Evolutionary conservation across 2,113 vertebrate genomes (phyloP).

Genomic region (Aix galericulata): DNA sequence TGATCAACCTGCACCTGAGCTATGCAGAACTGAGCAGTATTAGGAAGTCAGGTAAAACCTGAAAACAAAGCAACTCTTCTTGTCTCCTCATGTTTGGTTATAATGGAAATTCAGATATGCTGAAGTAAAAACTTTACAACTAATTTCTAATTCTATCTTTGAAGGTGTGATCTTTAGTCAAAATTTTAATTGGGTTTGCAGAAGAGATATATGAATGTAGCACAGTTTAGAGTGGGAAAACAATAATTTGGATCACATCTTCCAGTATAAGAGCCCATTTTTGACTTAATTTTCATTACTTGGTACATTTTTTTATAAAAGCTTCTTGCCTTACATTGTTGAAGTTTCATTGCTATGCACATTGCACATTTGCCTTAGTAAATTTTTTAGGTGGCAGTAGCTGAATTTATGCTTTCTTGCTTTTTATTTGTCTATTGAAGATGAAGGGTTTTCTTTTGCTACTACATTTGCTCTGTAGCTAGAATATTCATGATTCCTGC

Average conservation of each 20-base stretch:
- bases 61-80: neutral
- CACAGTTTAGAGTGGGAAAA: neutral
- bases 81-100: neutral
- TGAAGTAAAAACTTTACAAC: neutral
- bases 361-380: neutral
- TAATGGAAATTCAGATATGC: neutral
- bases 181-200: neutral
- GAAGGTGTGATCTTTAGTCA: neutral
- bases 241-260: neutral
- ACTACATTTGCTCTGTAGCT: neutral
- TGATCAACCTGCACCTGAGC: neutral
- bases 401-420: neutral
- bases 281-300: neutral
- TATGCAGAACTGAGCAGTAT: rapidly evolving
- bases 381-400: neutral
- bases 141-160: neutral
- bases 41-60: neutral
- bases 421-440: neutral
- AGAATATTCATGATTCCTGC: neutral
- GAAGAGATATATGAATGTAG: neutral
- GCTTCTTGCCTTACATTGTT: neutral
- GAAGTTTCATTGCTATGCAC: neutral
- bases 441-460: neutral
- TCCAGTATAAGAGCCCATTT: neutral
- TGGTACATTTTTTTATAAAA: neutral